Base-by-base conservation (phyloP, 2,797 vertebrate genomes). In the Sorex maritimensis region DNA sequence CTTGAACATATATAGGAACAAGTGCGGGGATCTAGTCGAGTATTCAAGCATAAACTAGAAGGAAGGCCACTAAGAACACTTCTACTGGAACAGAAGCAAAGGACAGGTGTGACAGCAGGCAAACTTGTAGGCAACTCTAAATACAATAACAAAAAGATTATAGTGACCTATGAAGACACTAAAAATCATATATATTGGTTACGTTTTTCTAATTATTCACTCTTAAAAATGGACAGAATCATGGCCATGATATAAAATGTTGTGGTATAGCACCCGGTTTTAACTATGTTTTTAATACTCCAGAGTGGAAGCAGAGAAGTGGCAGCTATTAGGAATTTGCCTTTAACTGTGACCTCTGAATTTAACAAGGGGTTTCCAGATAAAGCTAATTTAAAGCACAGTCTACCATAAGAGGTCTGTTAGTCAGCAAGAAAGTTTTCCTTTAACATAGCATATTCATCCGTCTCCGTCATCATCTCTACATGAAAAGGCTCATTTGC, bases 81-180 rank as follows among this genome's bases (percentile, higher is more conserved):
- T 34, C 11, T 44, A 74, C 19, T 52, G 72, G 8, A 78, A 73
- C 14, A 69, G 17, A 23, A 81, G 12, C 65, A 69, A 88, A 67
- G 26, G n/a, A 65, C 13, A 85, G 30, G 9, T 12, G 15, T 69
- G 80, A 38, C 13, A 28, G 4, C 9, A 63, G 5, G 9, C 55
- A 44, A 68, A 9, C 65, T 11, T 88, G 34, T 17, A 55, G 38
- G 24, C 30, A 80, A 69, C 28, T 86, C 6, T 28, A 65, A 79
- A 44, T 30, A 84, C 24, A 90, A 38, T 11, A 52, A 81, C 78
- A 72, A 69, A 58, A 81, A 81, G n/a, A 82, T 58, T 6, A 28
- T 1, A 23, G 4, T 28, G 58, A 71, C 46, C 30, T 2, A 46
- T 21, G 26, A 71, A 69, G 19, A 6, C 7, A 23, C 1, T 28